A percentile compares a stretch with the other conserved stretches of the same genome.
Conservation (phyloP, 2,113 vertebrate species). For the Oncorhynchus keta region DNA sequence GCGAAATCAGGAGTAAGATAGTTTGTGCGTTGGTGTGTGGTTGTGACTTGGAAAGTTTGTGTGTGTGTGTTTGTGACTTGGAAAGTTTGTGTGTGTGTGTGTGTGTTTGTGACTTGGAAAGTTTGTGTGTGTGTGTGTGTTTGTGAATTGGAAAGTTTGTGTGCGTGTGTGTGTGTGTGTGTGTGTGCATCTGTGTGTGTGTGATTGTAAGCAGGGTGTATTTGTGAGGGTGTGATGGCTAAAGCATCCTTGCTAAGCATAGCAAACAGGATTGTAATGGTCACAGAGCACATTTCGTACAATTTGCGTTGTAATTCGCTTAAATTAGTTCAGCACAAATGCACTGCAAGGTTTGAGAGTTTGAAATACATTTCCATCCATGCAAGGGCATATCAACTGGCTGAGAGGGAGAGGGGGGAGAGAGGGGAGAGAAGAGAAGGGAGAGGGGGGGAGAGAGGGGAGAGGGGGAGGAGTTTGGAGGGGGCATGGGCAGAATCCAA, state of each 20-base stretch:
- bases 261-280: conserved; percentile 74
- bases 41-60: neutral
- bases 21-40: neutral
- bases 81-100: neutral
- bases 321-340: conserved; percentile 74
- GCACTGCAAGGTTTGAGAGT: conserved; percentile 56
- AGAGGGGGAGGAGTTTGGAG: conserved; percentile 26
- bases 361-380: conserved; percentile 41
- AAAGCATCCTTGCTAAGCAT: conserved; percentile 65
- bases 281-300: conserved; percentile 72
- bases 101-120: no score
- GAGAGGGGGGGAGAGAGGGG: neutral
- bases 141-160: no score
- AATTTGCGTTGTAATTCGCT: conserved; percentile 74
- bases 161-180: no score
- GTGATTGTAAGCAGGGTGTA: conserved; percentile 4
- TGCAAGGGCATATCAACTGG: conserved; percentile 61
- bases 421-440: neutral
- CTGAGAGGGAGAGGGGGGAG: conserved; percentile 19
- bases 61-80: no score
- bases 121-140: no score
- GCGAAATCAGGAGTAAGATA: conserved; percentile 14
- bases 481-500: conserved; percentile 38
- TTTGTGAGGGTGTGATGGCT: conserved; percentile 60
- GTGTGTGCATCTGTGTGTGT: no score